Evolutionary conservation across 2,113 vertebrate genomes (phyloP), one percentile per base, ranked within the genome.

Genomic region (Ochotona princeps): DNA sequence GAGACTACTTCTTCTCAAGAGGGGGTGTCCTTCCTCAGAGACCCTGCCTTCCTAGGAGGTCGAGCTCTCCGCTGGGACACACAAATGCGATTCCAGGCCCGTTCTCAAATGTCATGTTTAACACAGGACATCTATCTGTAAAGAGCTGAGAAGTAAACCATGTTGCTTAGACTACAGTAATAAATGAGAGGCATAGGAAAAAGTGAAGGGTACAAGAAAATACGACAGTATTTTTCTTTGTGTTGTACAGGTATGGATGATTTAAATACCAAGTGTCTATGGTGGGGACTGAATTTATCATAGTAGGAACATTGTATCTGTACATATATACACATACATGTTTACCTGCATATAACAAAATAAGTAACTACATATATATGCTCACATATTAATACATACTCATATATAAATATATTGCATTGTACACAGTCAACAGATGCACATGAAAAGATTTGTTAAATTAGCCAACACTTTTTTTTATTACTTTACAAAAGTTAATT

Each of bases 401-500:
- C 72, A 66, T 14, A 38, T 90, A 7, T 26, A 54, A 12, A 32
- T 12, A n/a, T 38, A 61, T 5, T 44, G n/a, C 63, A 69, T 82
- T 30, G 65, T 2, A 10, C 11, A 78, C 2, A 63, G 60, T 79
- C 4, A 30, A 0, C 74, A 1, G 21, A 18, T 44, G 5, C 38
- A 44, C 38, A 44, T 44, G 38, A 44, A 44, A 44, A 44, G 38
- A 86, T 88, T 32, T 44, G 38, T 75, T 18, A 87, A 95, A 51
- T 86, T 73, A 84, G 67, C 6, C 23, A 74, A 75, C 63, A 1
- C 28, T 67, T 67, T 87, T 96, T 79, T 91, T 89, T 90, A 83
- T 76, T 65, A 79, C n/a, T 86, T 91, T 80, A 1, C 20, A 87
- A 57, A 84, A 83, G 5, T 30, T 69, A 83, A 26, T 6, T 83